A percentile compares a stretch with the other conserved stretches of the same genome.
phyloP scores from a whole-genome alignment of 1,140 invertebrate species.

The Aradophagus sp. region DNA sequence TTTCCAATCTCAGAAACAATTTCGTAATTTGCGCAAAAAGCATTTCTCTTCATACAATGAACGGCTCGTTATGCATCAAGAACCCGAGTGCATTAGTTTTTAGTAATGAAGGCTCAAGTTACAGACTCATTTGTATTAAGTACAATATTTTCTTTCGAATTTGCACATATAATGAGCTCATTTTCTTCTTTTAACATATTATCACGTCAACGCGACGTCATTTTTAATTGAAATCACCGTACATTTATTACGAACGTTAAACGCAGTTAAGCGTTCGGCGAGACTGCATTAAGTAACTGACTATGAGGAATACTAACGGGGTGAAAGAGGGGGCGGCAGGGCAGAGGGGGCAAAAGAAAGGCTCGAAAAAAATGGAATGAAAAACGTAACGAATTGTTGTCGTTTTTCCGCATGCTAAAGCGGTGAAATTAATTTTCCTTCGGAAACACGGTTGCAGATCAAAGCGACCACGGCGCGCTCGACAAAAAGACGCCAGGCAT shows the following conservation, averaged over 20 bases:
- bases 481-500: conserved; percentile 18
- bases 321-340: no score
- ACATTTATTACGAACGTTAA: no score
- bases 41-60: conserved; percentile 1
- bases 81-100: background rate
- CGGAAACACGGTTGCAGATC: conserved; percentile 1
- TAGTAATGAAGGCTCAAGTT: conserved; percentile 26
- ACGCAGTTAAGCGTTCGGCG: no score
- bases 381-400: no score
- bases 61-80: conserved; percentile 1
- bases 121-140: conserved; percentile 21
- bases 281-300: no score
- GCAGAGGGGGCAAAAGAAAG: no score
- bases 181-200: background rate
- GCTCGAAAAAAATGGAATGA: no score
- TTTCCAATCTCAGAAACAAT: no score
- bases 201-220: background rate
- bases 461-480: conserved; percentile 1
- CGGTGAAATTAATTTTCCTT: background rate
- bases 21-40: no score
- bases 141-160: conserved; percentile 20
- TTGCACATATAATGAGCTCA: conserved; percentile 12
- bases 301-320: no score
- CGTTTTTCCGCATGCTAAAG: background rate
- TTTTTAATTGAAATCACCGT: background rate